Evolutionary conservation across 2,797 vertebrate genomes (phyloP).

Genomic region (Carapus acus): DNA sequence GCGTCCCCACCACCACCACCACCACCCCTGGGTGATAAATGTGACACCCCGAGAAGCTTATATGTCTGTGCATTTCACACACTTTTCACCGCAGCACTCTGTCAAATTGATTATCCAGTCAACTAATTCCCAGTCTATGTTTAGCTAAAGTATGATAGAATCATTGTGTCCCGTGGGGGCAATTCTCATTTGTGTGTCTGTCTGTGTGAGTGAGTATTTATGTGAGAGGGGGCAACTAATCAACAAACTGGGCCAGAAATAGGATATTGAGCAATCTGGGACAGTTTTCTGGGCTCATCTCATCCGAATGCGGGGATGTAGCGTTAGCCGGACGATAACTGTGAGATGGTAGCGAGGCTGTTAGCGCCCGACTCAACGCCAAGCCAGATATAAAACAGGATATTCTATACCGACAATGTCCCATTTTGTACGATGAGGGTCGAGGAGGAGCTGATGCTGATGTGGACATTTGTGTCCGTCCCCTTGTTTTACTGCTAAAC

Average conservation of each 20-base stretch:
- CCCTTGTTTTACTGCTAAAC: neutral
- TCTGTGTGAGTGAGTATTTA: slow-evolving; percentile 70
- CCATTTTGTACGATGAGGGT: slow-evolving; percentile 10
- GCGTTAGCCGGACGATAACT: slow-evolving; percentile 42
- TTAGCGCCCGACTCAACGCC: slow-evolving; percentile 23
- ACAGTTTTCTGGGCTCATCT: slow-evolving; percentile 54
- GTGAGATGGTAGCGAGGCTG: slow-evolving; percentile 36
- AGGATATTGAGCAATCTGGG: slow-evolving; percentile 62
- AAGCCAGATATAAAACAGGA: slow-evolving; percentile 18
- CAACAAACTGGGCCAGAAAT: slow-evolving; percentile 64
- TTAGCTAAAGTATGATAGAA: slow-evolving; percentile 74
- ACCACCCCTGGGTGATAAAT: slow-evolving; percentile 61
- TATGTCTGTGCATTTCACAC: slow-evolving; percentile 61
- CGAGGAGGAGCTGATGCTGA: slow-evolving; percentile 8
- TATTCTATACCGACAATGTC: slow-evolving; percentile 1
- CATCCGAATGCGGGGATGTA: slow-evolving; percentile 31
- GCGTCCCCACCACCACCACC: too few relatives aligned
- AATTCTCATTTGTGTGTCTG: slow-evolving; percentile 73
- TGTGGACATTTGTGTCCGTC: neutral
- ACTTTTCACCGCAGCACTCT: slow-evolving; percentile 61
- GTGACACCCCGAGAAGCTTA: slow-evolving; percentile 48
- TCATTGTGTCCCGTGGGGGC: slow-evolving; percentile 66
- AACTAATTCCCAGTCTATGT: slow-evolving; percentile 74
- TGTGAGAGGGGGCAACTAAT: slow-evolving; percentile 65
- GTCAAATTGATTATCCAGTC: slow-evolving; percentile 72